These are phyloP conservation scores for Vanessa tameamea DNA, from an alignment of 1,140 invertebrate genomes.

Conservation along the genomic window DNA sequence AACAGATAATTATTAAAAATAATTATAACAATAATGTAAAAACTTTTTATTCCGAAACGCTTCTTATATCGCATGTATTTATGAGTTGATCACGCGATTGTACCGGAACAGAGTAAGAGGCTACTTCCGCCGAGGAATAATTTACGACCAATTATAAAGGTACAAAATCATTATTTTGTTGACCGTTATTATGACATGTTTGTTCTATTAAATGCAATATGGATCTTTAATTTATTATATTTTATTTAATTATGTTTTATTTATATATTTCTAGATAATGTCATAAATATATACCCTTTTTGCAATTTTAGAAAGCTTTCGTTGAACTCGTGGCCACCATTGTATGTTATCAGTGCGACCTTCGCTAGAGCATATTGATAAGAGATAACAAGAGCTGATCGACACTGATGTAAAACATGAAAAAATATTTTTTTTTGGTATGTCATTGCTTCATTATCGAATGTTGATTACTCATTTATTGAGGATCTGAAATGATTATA, in stretches of 20 bases:
- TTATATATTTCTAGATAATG: neutral
- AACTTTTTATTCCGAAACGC: neutral
- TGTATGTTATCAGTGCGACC: conserved; percentile 67
- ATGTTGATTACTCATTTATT: no score
- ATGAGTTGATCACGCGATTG: conserved; percentile 29
- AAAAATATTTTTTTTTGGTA: neutral
- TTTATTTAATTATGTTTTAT: neutral
- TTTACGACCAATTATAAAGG: conserved; percentile 35
- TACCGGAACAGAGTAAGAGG: conserved; percentile 42
- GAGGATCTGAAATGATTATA: no score
- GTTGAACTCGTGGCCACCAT: conserved; percentile 25
- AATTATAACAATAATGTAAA: neutral
- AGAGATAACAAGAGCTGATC: conserved; percentile 62
- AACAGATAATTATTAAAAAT: no score
- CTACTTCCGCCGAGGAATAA: conserved; percentile 38
- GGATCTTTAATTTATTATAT: neutral
- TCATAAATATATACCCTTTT: neutral
- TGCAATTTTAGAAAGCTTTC: conserved; percentile 37
- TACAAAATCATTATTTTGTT: conserved; percentile 31
- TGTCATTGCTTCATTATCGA: neutral
- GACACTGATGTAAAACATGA: conserved; percentile 20
- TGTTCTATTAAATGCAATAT: conserved; percentile 5
- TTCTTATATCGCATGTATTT: conserved; percentile 2
- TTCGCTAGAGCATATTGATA: conserved; percentile 77
- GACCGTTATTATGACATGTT: conserved; percentile 26